phyloP scores from a whole-genome alignment of 2,113 vertebrate species.

The Triplophysa siluroides region DNA sequence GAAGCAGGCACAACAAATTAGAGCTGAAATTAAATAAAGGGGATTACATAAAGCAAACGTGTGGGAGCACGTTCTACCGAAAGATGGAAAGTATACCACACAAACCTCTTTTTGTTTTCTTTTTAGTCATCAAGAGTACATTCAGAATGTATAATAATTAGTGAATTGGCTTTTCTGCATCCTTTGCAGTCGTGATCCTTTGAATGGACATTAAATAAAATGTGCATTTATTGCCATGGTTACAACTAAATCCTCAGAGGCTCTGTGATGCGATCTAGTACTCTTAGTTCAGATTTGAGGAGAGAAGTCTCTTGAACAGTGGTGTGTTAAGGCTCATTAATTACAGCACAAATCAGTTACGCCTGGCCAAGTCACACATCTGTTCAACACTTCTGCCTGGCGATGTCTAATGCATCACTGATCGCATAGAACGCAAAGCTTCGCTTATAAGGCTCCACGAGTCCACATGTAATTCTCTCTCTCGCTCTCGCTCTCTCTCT shows the following conservation, averaged over 20 bases:
- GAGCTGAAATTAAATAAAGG: conserved; percentile 57
- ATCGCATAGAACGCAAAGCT: conserved; percentile 47
- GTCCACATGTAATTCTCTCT: conserved; percentile 38
- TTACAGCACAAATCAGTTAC: conserved; percentile 53
- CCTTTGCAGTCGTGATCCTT: conserved; percentile 2
- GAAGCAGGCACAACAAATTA: conserved; percentile 58
- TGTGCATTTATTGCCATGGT: conserved; percentile 11
- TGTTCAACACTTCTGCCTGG: conserved; percentile 48
- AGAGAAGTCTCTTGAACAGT: conserved; percentile 46
- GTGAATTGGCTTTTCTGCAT: background rate
- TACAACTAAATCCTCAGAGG: background rate
- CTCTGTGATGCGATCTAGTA: background rate
- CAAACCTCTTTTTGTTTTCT: background rate
- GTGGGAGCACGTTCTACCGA: conserved; percentile 46
- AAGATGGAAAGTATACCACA: conserved; percentile 21
- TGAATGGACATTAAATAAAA: conserved; percentile 16
- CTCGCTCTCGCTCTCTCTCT: conserved; percentile 24
- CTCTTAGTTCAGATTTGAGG: conserved; percentile 36
- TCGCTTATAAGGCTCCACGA: background rate
- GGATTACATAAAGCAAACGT: conserved; percentile 55
- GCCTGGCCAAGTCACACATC: conserved; percentile 55
- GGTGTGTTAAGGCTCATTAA: conserved; percentile 54
- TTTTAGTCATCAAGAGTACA: background rate
- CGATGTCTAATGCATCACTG: conserved; percentile 52
- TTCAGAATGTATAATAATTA: background rate